A percentile compares a stretch with the other conserved stretches of the same genome.
These are phyloP conservation scores for Drosophila gaucha DNA, from an alignment of 2,888 invertebrate species.

Conservation along the genomic window DNA sequence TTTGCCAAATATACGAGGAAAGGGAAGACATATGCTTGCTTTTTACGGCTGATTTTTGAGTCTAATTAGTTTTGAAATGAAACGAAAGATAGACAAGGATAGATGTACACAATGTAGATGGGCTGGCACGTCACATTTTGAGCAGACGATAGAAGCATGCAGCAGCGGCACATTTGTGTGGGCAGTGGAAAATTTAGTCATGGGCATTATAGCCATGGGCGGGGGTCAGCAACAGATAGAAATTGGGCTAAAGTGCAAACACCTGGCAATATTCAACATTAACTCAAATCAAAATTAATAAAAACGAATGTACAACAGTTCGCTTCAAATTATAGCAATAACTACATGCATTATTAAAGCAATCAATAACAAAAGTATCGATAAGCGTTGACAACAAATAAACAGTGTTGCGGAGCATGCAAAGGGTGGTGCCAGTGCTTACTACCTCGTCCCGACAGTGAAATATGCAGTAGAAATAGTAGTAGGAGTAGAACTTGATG, in stretches of 20 bases:
- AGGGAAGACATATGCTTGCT: slow-evolving; percentile 17
- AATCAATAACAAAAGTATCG: slow-evolving; percentile 3
- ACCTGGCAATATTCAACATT: slow-evolving; percentile 47
- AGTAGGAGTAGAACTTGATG: slow-evolving; percentile 31
- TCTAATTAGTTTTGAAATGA: slow-evolving; percentile 53
- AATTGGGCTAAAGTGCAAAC: slow-evolving; percentile 40
- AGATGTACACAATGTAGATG: slow-evolving; percentile 5
- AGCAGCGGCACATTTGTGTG: slow-evolving; percentile 59
- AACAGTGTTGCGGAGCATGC: slow-evolving; percentile 37
- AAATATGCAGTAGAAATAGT: slow-evolving; percentile 62
- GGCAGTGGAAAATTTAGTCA: slow-evolving; percentile 73
- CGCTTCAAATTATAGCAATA: background rate
- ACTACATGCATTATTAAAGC: background rate
- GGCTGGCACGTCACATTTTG: slow-evolving; percentile 50
- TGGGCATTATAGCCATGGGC: slow-evolving; percentile 38
- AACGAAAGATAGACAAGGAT: slow-evolving; percentile 6
- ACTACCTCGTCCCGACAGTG: slow-evolving; percentile 79
- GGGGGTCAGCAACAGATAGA: slow-evolving; percentile 36
- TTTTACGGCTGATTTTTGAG: slow-evolving; percentile 35
- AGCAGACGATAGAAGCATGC: slow-evolving; percentile 55
- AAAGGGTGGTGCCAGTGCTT: slow-evolving; percentile 33
- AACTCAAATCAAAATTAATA: slow-evolving; percentile 13
- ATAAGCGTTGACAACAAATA: slow-evolving; percentile 5
- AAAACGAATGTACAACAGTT: no score
- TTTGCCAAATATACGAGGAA: slow-evolving; percentile 60